A percentile compares a stretch with the other conserved stretches of the same genome.
phyloP scores from a whole-genome alignment of 2,888 invertebrate species.

The Drepana falcataria region DNA sequence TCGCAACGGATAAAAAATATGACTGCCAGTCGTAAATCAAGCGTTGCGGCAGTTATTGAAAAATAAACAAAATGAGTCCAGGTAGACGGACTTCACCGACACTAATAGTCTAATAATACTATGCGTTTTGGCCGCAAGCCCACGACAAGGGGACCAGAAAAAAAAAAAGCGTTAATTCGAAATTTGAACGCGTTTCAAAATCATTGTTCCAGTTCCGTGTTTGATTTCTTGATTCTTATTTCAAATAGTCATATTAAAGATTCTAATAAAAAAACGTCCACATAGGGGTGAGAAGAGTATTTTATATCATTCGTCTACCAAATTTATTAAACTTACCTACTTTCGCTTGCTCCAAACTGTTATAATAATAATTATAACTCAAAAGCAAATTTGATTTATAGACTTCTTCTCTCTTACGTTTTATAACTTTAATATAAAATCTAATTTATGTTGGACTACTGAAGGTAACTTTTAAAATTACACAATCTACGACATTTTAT shows the following conservation, averaged over 20 bases:
- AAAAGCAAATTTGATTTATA: not conserved
- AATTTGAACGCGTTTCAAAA: conserved; percentile 10
- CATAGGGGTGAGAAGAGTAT: too few relatives aligned
- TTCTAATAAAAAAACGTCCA: too few relatives aligned
- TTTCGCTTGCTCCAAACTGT: not conserved
- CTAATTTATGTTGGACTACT: not conserved
- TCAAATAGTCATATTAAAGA: too few relatives aligned
- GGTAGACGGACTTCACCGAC: conserved; percentile 54
- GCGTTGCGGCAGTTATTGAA: conserved; percentile 16
- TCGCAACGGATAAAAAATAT: conserved; percentile 15
- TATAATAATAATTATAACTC: not conserved
- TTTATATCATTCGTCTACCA: too few relatives aligned
- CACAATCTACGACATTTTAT: not conserved
- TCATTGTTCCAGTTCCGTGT: conserved; percentile 10
- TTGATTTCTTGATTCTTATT: conserved; percentile 1
- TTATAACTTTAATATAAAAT: not conserved
- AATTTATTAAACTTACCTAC: not conserved
- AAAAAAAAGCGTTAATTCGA: conserved; percentile 28
- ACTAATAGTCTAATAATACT: conserved; percentile 71
- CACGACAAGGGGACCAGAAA: conserved; percentile 42
- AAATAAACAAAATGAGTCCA: conserved; percentile 40
- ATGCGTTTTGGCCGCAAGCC: conserved; percentile 58
- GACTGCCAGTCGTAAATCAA: conserved; percentile 25
- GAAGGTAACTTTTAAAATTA: not conserved
- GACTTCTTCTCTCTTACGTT: not conserved